Conservation (phyloP, 2,888 invertebrate genomes). For the Euzophera pinguis region DNA sequence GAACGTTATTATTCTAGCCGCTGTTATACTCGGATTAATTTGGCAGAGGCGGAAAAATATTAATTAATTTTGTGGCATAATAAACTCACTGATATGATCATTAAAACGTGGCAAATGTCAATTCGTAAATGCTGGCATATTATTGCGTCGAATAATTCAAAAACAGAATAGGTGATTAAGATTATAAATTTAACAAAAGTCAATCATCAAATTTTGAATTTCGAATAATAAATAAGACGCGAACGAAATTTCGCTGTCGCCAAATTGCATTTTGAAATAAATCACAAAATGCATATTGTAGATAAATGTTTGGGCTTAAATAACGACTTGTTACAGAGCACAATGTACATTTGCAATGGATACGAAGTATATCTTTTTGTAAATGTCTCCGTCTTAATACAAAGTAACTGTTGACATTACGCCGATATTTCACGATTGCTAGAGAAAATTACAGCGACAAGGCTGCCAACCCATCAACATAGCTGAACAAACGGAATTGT, state of each 20-base stretch:
- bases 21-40: conserved; percentile 41
- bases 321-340: background rate
- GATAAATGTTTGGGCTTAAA: background rate
- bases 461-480: conserved; percentile 26
- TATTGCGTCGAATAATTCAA: background rate
- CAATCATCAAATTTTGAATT: background rate
- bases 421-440: conserved; percentile 5
- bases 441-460: conserved; percentile 2
- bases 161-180: background rate
- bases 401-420: conserved; percentile 9
- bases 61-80: conserved; percentile 22
- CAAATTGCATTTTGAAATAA: background rate
- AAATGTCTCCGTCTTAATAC: background rate
- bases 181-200: no score
- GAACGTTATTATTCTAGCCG: conserved; percentile 57
- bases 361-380: background rate
- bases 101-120: background rate
- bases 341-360: background rate
- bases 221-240: background rate
- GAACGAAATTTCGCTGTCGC: background rate
- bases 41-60: conserved; percentile 27
- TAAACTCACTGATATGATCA: background rate
- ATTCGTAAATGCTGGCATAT: background rate
- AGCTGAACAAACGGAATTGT: conserved; percentile 29
- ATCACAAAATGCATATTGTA: background rate